Percentiles rank a stretch among this genome's conserved stretches.
Evolutionary conservation across 2,888 invertebrate genomes (phyloP).

Genomic region (Lutraria lutraria): DNA sequence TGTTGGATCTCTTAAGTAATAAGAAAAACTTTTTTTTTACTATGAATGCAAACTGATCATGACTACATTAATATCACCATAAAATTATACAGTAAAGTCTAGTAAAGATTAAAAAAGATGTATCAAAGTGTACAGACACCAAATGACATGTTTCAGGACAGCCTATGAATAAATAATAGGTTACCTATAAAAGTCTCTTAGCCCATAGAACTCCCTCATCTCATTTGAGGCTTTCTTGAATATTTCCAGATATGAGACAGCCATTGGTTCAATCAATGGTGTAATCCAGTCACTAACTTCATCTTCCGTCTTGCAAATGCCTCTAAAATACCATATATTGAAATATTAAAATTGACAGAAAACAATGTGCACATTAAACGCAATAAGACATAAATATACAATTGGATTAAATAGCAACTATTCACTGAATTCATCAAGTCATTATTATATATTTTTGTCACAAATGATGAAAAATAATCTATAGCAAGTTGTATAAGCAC

Average conservation of each 20-base stretch:
- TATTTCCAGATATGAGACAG: constrained; percentile 79
- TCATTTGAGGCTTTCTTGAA: constrained; percentile 74
- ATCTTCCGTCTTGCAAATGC: constrained; percentile 54
- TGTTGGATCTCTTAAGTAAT: no score
- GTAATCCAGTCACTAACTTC: constrained; percentile 40
- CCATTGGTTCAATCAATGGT: constrained; percentile 76
- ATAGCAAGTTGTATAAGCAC: no score
- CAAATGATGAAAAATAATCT: no score
- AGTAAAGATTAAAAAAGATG: background rate
- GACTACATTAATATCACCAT: no score
- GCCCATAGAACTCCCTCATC: constrained; percentile 83
- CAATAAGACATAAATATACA: no score
- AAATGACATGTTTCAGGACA: background rate
- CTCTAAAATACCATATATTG: constrained; percentile 32
- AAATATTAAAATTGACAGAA: background rate
- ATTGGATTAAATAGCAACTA: no score
- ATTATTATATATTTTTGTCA: no score
- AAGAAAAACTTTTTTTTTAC: no score
- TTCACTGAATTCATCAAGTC: no score
- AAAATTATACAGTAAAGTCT: no score
- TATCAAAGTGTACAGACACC: background rate
- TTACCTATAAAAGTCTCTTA: constrained; percentile 84
- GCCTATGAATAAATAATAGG: background rate
- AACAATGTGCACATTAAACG: background rate
- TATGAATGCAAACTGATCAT: no score